Base-by-base conservation (phyloP, 2,797 vertebrate species). In the Macroramphosus scolopax region DNA sequence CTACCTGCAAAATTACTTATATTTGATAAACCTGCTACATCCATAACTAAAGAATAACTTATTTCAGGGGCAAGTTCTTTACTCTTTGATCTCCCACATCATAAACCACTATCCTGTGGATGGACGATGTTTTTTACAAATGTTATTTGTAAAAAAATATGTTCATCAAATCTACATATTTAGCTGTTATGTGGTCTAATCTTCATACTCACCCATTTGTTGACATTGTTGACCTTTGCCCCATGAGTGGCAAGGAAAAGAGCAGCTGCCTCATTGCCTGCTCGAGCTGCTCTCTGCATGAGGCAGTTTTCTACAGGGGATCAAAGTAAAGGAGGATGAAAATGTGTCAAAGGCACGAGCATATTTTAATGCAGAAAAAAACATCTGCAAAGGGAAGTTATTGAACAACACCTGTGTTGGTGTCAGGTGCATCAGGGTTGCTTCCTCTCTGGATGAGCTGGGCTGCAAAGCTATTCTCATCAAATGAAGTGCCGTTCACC, bases 391-490 rank as follows among this genome's bases (percentile, higher is more conserved):
- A 26, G 10, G 2, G n/a, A 37, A 7, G 24, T 9, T 5, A 32
- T 5, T 2, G 11, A 41, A 28, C 6, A 16, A 67, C 84, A 98
- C 96, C 96, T 87, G 95, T 92, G 37, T 82, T 36, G 1, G 69
- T 29, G 63, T 99, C 95, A 1, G 95, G 92, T 1, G 95, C 95
- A 5, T 97, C 92, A 0, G 95, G 93, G 53, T 98, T 92, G 87
- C 97, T 96, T 76, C 95, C 95, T 17, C 91, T 89, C 61, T 96
- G 92, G 74, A 99, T 97, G 16, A 99, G 90, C 68, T 88, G 90
- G 11, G 97, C 93, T 18, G 95, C 96, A 51, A 97, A 96, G 76
- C 95, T 97, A 61, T 98, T 98, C 77, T 98, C 95, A 5, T 97
- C 93, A 46, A 99, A 99, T 0, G 93, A 95, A n/a, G 94, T 97